Percentiles rank a stretch among this genome's conserved stretches.
Evolutionary conservation across 2,888 invertebrate species (phyloP).

Genomic region (Drosophila fungiperda): DNA sequence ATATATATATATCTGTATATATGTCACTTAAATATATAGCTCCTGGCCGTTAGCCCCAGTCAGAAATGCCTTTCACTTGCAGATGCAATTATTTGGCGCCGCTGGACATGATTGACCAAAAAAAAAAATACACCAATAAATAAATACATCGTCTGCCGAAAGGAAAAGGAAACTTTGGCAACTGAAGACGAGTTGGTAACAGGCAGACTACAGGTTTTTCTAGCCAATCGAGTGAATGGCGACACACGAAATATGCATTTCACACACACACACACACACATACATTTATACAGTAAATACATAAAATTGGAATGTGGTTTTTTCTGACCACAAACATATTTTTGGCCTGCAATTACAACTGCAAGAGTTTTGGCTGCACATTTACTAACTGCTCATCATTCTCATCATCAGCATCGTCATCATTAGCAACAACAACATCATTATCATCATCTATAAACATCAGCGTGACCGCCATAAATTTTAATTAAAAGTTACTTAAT

Average conservation of each 20-base stretch:
- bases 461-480: conserved; percentile 15
- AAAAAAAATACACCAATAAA: neutral
- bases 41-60: conserved; percentile 49
- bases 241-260: conserved; percentile 70
- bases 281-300: conserved; percentile 26
- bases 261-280: conserved; percentile 15
- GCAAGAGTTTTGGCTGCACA: conserved; percentile 8
- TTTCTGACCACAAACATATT: conserved; percentile 60
- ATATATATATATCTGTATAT: conserved; percentile 3
- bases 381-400: conserved; percentile 15
- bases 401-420: neutral
- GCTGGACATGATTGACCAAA: conserved; percentile 31
- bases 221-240: conserved; percentile 55
- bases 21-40: conserved; percentile 1
- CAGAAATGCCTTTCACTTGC: conserved; percentile 67
- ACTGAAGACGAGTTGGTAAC: conserved; percentile 47
- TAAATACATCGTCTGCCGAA: conserved; percentile 30
- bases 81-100: conserved; percentile 57
- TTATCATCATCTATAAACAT: neutral
- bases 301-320: conserved; percentile 68
- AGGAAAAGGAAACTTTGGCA: conserved; percentile 60
- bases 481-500: conserved; percentile 72
- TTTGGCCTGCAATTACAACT: conserved; percentile 38
- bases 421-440: neutral
- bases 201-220: conserved; percentile 59